These are phyloP conservation scores for Dioctria rufipes DNA, from an alignment of 2,888 invertebrate species.

Conservation along the genomic window DNA sequence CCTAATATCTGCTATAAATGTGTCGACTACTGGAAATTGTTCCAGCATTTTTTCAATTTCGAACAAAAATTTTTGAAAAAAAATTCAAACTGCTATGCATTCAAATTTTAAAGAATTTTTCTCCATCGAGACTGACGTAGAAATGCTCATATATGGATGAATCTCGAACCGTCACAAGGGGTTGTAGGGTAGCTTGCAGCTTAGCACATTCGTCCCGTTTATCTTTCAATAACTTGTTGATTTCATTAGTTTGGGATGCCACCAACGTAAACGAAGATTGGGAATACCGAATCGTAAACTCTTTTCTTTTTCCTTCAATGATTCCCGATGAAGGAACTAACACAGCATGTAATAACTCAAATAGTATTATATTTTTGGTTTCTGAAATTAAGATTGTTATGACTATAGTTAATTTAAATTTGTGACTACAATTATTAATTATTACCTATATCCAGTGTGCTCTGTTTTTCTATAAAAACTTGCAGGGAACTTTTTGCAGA, in stretches of 20 bases:
- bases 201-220: not conserved
- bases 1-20: not conserved
- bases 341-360: constrained; percentile 13
- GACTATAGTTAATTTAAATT: no score
- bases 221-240: not conserved
- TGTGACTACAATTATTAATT: no score
- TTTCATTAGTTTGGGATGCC: not conserved
- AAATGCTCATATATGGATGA: not conserved
- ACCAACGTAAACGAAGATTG: constrained; percentile 5
- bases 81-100: not conserved
- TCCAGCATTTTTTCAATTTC: not conserved
- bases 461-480: no score
- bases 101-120: not conserved
- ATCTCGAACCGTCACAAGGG: not conserved
- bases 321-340: constrained; percentile 20
- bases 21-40: constrained; percentile 16
- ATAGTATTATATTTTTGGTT: not conserved
- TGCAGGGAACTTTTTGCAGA: no score
- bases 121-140: not conserved
- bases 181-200: constrained; percentile 9
- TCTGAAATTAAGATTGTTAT: not conserved
- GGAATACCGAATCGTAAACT: constrained; percentile 28
- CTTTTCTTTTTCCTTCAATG: not conserved
- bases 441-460: no score
- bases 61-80: not conserved